phyloP scores from a whole-genome alignment of 2,888 invertebrate genomes.

The Cancer borealis region DNA sequence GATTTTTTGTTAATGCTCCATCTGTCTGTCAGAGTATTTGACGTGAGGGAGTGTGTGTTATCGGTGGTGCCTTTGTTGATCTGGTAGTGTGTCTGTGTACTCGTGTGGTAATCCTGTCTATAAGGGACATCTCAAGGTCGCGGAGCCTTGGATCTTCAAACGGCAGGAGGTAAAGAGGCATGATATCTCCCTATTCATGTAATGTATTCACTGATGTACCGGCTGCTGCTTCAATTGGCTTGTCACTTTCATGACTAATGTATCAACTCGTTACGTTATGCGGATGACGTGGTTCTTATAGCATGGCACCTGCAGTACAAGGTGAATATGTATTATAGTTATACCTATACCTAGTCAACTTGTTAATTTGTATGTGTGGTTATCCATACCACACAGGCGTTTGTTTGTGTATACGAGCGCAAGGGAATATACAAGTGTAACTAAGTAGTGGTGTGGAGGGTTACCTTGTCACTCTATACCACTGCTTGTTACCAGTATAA shows the following conservation, averaged over 20 bases:
- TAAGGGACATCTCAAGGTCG: background rate
- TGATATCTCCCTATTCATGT: background rate
- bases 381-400: no score
- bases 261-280: constrained; percentile 13
- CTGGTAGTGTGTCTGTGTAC: background rate
- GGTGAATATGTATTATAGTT: no score
- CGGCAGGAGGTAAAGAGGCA: background rate
- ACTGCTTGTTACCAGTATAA: background rate
- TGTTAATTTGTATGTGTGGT: no score
- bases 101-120: background rate
- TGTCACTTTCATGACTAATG: background rate
- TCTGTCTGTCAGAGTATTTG: background rate
- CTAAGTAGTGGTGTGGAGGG: background rate
- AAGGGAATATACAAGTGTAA: background rate
- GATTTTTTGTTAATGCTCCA: background rate
- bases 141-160: background rate
- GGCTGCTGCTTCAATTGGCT: background rate
- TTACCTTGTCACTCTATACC: background rate
- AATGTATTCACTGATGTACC: background rate
- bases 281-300: background rate
- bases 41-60: background rate
- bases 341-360: no score
- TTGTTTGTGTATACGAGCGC: background rate
- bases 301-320: background rate
- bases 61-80: background rate